A percentile compares a stretch with the other conserved stretches of the same genome.
These are phyloP conservation scores for Acromyrmex heyeri DNA, from an alignment of 1,140 invertebrate genomes.

Conservation along the genomic window DNA sequence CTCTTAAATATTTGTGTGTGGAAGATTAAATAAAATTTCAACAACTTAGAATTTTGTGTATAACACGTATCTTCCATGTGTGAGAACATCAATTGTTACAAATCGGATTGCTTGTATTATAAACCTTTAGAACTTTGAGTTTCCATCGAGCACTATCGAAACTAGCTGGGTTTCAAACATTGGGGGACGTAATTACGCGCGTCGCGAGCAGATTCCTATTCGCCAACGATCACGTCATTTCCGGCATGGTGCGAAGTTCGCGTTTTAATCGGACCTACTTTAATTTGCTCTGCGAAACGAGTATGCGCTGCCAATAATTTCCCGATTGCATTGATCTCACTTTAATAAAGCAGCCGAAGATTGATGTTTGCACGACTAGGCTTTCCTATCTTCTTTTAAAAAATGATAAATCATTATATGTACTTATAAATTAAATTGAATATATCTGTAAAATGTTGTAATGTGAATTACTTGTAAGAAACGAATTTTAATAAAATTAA, in stretches of 20 bases:
- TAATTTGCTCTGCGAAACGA: constrained; percentile 54
- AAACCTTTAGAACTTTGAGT: neutral
- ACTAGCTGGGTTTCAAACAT: constrained; percentile 29
- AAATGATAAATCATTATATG: neutral
- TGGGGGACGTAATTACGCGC: constrained; percentile 32
- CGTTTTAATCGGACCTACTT: constrained; percentile 59
- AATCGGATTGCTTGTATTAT: neutral
- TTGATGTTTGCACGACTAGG: constrained; percentile 40
- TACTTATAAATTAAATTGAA: neutral
- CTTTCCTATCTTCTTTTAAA: neutral
- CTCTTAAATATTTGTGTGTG: neutral
- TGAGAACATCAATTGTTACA: neutral
- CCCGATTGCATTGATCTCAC: constrained; percentile 47
- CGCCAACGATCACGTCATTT: constrained; percentile 44
- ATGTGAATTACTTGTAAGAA: neutral
- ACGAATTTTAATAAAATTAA: neutral
- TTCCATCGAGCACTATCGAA: constrained; percentile 6
- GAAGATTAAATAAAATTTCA: neutral
- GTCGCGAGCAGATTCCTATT: constrained; percentile 36
- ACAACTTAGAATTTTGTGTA: neutral
- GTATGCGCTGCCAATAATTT: constrained; percentile 55
- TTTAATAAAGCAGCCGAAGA: constrained; percentile 47
- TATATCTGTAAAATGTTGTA: neutral
- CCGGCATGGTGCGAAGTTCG: neutral
- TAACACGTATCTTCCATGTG: too few relatives aligned